Evolutionary conservation across 2,113 vertebrate species (phyloP), one percentile per base, ranked within the genome.

Genomic region (Equus quagga): DNA sequence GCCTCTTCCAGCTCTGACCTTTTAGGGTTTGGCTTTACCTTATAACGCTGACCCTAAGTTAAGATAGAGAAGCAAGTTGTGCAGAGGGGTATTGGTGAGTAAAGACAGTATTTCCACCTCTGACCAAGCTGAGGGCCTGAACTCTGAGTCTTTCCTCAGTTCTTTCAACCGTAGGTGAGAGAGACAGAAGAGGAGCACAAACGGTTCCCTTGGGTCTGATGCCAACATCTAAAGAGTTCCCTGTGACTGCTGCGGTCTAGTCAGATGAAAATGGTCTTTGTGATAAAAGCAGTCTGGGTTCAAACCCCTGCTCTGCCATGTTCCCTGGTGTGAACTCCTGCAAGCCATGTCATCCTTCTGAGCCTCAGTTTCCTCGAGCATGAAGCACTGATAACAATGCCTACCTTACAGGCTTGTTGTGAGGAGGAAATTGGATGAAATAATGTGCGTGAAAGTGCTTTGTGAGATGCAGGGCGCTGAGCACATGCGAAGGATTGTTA

Each of bases 341-440:
- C 58, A 70, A 89, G 33, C 62, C 65, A 46, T 31, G 31, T 91
- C 56, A 24, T 33, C 24, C 69, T 58, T 62, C 26, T 11, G 14
- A 91, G 76, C 76, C 88, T 85, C 89, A 19, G 83, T 85, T 89
- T 92, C 19, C 0, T 92, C 89, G 60, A 83, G 87, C 0, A 0
- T 10, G 65, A 95, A 95, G 49, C 9, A 72, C 91, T 44, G 11
- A n/a, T 49, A 84, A n/a, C 14, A 60, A 33, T 12, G 23, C 41
- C 73, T 60, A 56, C 73, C 41, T 78, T 31, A 24, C 64, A 93
- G 81, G 79, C 58, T 28, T 41, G 41, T 28, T 56, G 46, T 9
- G 14, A 80, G 36, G 86, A 84, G 80, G 44, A 62, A 93, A 93
- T 21, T 67, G 93, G 92, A 81, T 83, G 93, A 88, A 78, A 86